These are phyloP conservation scores for Agrotis exclamationis DNA, from an alignment of 2,888 invertebrate genomes.

Conservation along the genomic window DNA sequence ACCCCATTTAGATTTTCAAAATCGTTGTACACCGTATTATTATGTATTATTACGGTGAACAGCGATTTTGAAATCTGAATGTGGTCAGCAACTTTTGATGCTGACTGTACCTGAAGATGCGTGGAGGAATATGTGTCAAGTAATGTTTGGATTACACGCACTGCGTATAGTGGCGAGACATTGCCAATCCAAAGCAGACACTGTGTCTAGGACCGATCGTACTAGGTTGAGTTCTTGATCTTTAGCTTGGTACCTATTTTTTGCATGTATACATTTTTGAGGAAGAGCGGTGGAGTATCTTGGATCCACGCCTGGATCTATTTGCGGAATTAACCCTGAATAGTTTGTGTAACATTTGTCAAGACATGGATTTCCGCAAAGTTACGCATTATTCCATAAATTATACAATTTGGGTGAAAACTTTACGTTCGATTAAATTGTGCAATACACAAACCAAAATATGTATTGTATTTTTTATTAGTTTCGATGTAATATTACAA, in stretches of 20 bases:
- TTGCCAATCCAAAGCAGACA: too few species aligned
- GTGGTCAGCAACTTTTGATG: too few species aligned
- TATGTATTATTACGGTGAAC: too few species aligned
- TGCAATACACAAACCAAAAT: background rate
- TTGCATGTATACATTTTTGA: background rate
- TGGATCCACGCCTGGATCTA: background rate
- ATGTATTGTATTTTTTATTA: background rate
- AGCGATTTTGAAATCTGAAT: too few species aligned
- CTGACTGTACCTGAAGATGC: background rate
- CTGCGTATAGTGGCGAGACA: too few species aligned
- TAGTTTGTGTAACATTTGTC: too few species aligned
- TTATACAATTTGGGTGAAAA: background rate
- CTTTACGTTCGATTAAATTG: conserved; percentile 1
- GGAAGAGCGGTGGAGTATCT: background rate
- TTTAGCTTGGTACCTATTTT: background rate
- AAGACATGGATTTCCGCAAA: background rate
- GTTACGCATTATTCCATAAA: background rate
- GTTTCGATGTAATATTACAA: conserved; percentile 50
- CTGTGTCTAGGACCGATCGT: too few species aligned
- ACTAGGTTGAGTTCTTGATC: too few species aligned
- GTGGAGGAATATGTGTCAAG: background rate
- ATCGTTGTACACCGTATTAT: too few species aligned
- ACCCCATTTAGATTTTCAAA: too few species aligned
- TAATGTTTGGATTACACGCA: too few species aligned
- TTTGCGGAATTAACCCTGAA: background rate